A percentile compares a stretch with the other conserved stretches of the same genome.
Evolutionary conservation across 2,113 vertebrate genomes (phyloP).

Genomic region (Conger conger): DNA sequence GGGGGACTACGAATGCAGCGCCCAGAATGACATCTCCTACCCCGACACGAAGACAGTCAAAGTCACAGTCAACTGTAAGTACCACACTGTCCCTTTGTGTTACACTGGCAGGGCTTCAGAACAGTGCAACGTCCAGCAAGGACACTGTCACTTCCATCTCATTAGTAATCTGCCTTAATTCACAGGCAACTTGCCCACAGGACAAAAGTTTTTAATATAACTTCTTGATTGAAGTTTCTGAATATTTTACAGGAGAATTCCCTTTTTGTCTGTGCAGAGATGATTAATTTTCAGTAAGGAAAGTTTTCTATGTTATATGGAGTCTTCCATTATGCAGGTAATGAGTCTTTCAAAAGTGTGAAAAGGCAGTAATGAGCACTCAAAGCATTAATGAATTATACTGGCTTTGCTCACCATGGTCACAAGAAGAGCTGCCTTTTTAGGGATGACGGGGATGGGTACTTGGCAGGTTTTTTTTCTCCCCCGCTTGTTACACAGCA

Average conservation of each 20-base stretch:
- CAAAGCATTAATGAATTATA: conserved; percentile 75
- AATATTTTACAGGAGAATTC: conserved; percentile 77
- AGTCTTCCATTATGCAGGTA: conserved; percentile 78
- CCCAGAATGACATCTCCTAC: conserved; percentile 90
- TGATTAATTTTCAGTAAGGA: conserved; percentile 74
- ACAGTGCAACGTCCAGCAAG: neutral
- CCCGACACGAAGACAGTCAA: conserved; percentile 91
- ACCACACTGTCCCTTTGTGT: conserved; percentile 36
- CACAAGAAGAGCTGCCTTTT: conserved; percentile 55
- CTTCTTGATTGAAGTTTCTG: conserved; percentile 57
- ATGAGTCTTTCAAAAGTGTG: conserved; percentile 78
- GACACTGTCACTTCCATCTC: conserved; percentile 19
- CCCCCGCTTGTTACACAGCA: conserved; percentile 24
- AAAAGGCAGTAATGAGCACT: conserved; percentile 75
- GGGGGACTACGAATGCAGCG: conserved; percentile 93
- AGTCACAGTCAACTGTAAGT: conserved; percentile 98
- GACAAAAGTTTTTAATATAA: conserved; percentile 45
- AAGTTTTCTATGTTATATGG: conserved; percentile 73
- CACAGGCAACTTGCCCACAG: conserved; percentile 36
- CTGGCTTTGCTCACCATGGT: conserved; percentile 62
- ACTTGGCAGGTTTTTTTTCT: conserved; percentile 52
- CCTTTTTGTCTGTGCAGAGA: conserved; percentile 68
- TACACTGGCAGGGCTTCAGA: conserved; percentile 5
- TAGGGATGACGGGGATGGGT: conserved; percentile 42
- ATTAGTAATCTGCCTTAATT: conserved; percentile 15